phyloP scores from a whole-genome alignment of 2,888 invertebrate species.

The Atherix ibis region DNA sequence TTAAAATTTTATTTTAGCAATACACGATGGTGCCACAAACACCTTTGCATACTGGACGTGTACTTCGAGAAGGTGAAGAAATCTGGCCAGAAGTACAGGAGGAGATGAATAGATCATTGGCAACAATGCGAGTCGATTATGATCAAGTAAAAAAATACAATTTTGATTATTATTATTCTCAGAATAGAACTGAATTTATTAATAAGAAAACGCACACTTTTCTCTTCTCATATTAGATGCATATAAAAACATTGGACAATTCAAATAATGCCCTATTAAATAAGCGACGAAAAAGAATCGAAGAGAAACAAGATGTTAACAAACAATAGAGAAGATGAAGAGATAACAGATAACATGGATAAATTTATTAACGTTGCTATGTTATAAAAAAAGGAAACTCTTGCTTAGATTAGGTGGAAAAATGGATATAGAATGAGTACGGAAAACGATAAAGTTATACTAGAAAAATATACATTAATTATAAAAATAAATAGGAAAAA shows the following conservation, averaged over 20 bases:
- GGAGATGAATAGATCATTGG: conserved; percentile 94
- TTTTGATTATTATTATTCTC: too few relatives aligned
- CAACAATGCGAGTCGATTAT: conserved; percentile 96
- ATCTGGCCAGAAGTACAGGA: conserved; percentile 97
- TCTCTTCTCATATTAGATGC: conserved; percentile 41
- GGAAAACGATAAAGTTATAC: too few relatives aligned
- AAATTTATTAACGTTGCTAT: too few relatives aligned
- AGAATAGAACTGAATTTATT: neutral
- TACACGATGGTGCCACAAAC: conserved; percentile 87
- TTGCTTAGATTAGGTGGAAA: too few relatives aligned
- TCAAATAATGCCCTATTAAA: conserved; percentile 85
- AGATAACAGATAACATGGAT: too few relatives aligned
- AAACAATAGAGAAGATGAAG: too few relatives aligned
- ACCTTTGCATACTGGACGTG: conserved; percentile 77
- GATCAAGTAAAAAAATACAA: conserved; percentile 76
- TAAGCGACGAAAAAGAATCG: conserved; percentile 52
- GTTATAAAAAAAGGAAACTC: too few relatives aligned
- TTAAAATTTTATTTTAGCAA: conserved; percentile 17
- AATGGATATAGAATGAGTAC: too few relatives aligned
- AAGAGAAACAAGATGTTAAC: conserved; percentile 17
- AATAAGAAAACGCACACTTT: neutral
- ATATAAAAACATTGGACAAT: conserved; percentile 82
- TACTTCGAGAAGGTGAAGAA: conserved; percentile 80
- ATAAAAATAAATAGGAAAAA: too few relatives aligned
- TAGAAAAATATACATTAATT: too few relatives aligned